Base-by-base conservation (phyloP, 2,797 vertebrate species). In the Coendou prehensilis region DNA sequence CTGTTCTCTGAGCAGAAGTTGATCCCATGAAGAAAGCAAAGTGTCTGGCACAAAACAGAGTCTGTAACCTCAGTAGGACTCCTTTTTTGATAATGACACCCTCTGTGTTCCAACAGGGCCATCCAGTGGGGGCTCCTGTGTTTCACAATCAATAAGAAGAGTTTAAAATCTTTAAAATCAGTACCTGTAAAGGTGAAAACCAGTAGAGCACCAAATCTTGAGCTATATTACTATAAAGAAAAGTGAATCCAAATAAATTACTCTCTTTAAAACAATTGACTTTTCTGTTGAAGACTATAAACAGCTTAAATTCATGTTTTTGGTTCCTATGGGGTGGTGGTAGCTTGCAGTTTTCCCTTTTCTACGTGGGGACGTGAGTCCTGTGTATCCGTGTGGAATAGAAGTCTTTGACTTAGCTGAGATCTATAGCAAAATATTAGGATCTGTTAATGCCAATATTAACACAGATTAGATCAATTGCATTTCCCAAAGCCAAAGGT, bases 221-320 rank as follows among this genome's bases (percentile, higher is more conserved):
- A 87, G 84, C 69, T 4, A 7, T 22, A 33, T 69, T 59, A 41
- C 8, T 91, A 11, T 33, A 26, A 64, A 82, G 47, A 73, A 87
- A 69, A 82, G 92, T 30, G 26, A 90, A 30, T 37, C 41, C 59
- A 85, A n/a, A 87, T 84, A 47, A 92, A 89, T 89, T 22, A 26
- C 50, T 93, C 3, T 82, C 64, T 86, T 52, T 93, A 69, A 89
- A 84, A 96, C 81, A 94, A 88, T 14, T 82, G 54, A 41, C 79
- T 88, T 89, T 93, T 84, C 56, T 59, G 14, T 57, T 69, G 50
- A 93, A 90, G 50, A 75, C 37, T 71, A 26, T 57, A 83, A 80
- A 75, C 22, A 56, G 30, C 76, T 79, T 50, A 84, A 59, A 91
- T 69, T 63, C 50, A 71, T 4, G 11, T 26, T 79, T 82, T 56